Evolutionary conservation across 2,888 invertebrate species (phyloP), one percentile per base, ranked within the genome.

Genomic region (Troilus luridus): DNA sequence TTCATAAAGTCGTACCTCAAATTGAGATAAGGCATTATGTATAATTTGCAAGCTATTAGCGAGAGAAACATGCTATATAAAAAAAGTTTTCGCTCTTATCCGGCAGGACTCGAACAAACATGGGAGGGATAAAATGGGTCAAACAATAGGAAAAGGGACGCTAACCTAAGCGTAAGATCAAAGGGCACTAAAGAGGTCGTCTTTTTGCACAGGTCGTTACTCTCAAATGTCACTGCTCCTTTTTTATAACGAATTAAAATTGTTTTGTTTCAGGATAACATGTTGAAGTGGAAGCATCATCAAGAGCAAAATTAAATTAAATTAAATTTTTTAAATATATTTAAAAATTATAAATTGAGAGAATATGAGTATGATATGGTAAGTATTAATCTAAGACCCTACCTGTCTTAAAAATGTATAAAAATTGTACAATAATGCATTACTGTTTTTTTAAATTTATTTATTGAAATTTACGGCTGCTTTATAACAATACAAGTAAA

Each of bases 161-260:
- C 72, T 77, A 41, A 17, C 72, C 72, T 77, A 41, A 77, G 72
- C 72, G 27, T 77, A 77, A 77, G 12, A 77, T 77, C 72, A 77
- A 77, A 77, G 72, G 41, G 17, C 27, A 7, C 0, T 77, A 77
- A 77, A 77, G 8, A 19, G 72, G 27, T 41, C 27, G 72, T 41
- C 41, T 0, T 77, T 77, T 77, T 77, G 14, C 72, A 77, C 27
- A 77, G 72, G 17, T 77, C 72, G 72, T 77, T 77, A 77, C 41
- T 77, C 41, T 77, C 72, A 77, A 41, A 77, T 17, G 72, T 19
- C 41, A 17, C 72, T 5, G 5, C 17, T 19, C 19, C 9, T 77
- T 77, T 77, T 77, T 77, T 41, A 12, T 59, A 8, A 77, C 41
- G 72, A 77, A 77, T 77, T 77, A 77, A 77, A 77, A 77, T 77